Base-by-base conservation (phyloP, 2,888 invertebrate species). In the Boloria euphrosyne region DNA sequence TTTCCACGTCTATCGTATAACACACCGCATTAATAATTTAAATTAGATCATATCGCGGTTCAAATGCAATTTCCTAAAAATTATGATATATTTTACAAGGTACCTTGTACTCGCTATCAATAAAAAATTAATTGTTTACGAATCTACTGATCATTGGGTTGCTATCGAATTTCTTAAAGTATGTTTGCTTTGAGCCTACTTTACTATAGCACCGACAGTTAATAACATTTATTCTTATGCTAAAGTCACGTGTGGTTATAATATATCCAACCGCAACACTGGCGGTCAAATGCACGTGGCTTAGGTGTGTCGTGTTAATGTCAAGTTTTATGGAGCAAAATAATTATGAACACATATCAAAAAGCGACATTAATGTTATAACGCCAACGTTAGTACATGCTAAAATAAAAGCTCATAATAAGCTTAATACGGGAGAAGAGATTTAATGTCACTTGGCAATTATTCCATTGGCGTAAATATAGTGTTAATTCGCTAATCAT, bases 331-430 rank as follows among this genome's bases (percentile, higher is more conserved):
- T 54, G 46, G 59, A 47, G 13, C 65, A 16, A 17, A 51, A 55
- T 67, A 54, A 67, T 64, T 52, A 31, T 47, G 46, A 38, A 51
- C 49, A 61, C 55, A 52, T 43, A 60, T 67, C 66, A 62, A 47
- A 53, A 38, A 38, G 51, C 53, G 18, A 62, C 57, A 57, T 57
- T 51, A 38, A 52, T 65, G 17, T 53, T 38, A 18, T 16, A 59
- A 44, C 44, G n/a, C 27, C 16, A 17, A 49, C 49, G 13, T 17
- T 43, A 7, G 22, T 14, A 57, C 49, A n/a, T 22, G 27, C 47
- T 59, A 47, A 50, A 57, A 44, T 49, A 10, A 50, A 50, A 14
- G 16, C 7, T 4, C 14, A 16, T 16, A 14, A 49, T 22, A 17
- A 52, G 31, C 31, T 38, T 38, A 38, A 38, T 38, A 38, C 31